A percentile compares a stretch with the other conserved stretches of the same genome.
Conservation (phyloP, 2,113 vertebrate genomes). For the Reinhardtius hippoglossoides region DNA sequence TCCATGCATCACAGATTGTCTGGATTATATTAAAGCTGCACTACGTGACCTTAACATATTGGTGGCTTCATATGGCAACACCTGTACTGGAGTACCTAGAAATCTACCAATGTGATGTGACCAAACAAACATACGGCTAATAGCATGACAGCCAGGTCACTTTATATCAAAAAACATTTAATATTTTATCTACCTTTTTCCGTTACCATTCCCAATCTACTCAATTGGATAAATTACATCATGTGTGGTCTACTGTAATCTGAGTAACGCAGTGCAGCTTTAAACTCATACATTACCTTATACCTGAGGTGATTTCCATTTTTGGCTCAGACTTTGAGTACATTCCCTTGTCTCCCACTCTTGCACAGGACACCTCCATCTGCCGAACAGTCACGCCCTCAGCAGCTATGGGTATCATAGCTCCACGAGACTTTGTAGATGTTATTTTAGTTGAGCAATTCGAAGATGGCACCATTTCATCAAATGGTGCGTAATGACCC, state of each 20-base stretch:
- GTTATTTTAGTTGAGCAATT: constrained; percentile 87
- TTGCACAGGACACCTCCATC: constrained; percentile 83
- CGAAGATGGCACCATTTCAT: constrained; percentile 89
- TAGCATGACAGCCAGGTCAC: no score
- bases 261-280: constrained; percentile 10
- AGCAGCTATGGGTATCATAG: constrained; percentile 93
- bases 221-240: no score
- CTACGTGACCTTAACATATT: no score
- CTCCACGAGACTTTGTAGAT: constrained; percentile 95
- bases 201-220: no score
- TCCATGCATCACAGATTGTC: background rate
- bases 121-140: no score
- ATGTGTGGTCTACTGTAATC: background rate
- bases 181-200: background rate
- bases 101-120: no score
- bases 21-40: constrained; percentile 30
- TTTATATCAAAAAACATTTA: background rate
- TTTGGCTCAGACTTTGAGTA: constrained; percentile 2
- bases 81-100: no score
- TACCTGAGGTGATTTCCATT: background rate
- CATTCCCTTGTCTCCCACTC: constrained; percentile 42
- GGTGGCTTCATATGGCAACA: no score
- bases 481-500: constrained; percentile 86
- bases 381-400: constrained; percentile 91
- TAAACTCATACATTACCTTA: constrained; percentile 7